Base-by-base conservation (phyloP, 2,113 vertebrate species). In the Engystomops pustulosus region DNA sequence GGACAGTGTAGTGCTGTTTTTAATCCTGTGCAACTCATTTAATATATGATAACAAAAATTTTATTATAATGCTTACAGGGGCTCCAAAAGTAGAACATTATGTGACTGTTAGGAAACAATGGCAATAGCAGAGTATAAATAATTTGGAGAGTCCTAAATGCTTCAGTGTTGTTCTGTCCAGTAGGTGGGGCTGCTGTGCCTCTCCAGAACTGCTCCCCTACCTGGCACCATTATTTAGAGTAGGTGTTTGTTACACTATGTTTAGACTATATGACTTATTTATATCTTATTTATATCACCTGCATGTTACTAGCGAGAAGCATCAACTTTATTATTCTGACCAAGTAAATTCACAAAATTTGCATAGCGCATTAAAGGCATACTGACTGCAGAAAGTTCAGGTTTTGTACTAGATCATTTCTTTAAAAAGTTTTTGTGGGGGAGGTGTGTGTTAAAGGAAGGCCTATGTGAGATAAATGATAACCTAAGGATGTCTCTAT, bases 161-260 rank as follows among this genome's bases (percentile, higher is more conserved):
- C n/a, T 17, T 23, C 30, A 41, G 32, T 38, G 74, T 34, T 77
- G 36, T 78, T 78, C 51, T 78, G 75, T 78, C 75, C 75, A 78
- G 75, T 38, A 78, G 75, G 78, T 80, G 78, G 60, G 78, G 78
- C 78, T 67, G 38, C 27, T 62, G 58, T 14, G 75, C 75, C 75
- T 78, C 55, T 23, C 20, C 51, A 78, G n/a, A 58, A 41, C n/a
- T 60, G 75, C 75, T 78, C 32, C 75, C 75, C 75, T 78, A 60
- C 30, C 75, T 78, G 75, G 11, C 36, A 55, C 49, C 74, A 55
- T 32, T 36, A 32, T 38, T 9, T 25, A 9, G 25, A 17, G 70
- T 15, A 47, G 44, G 14, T 74, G 44, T 12, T 11, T 72, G 36
- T 74, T 8, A 74, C 17, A 23, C 44, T 74, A 27, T 58, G 23